phyloP scores from a whole-genome alignment of 2,888 invertebrate genomes.

The Melipona beecheii region DNA sequence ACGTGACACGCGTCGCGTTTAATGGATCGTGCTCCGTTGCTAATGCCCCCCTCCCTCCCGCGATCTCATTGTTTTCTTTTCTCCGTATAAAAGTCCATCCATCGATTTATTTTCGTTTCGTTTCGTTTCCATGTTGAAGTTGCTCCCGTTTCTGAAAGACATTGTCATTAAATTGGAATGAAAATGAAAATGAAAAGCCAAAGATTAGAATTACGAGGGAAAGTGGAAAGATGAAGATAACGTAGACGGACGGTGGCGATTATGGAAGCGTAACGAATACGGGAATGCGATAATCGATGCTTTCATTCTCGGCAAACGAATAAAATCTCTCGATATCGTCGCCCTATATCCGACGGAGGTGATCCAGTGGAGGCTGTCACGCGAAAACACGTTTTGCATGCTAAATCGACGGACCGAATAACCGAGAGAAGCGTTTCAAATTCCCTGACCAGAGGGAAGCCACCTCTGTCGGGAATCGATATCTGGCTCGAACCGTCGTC shows the following conservation, averaged over 20 bases:
- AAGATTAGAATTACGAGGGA: background rate
- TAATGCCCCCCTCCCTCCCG: background rate
- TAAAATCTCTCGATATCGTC: constrained; percentile 57
- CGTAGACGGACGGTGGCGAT: no score
- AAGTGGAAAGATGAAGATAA: background rate
- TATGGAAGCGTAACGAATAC: background rate
- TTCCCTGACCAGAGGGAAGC: constrained; percentile 12
- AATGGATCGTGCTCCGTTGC: constrained; percentile 8
- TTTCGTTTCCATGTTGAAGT: background rate
- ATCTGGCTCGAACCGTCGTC: constrained; percentile 1
- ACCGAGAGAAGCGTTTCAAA: constrained; percentile 50
- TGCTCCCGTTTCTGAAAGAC: background rate
- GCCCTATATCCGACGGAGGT: constrained; percentile 59
- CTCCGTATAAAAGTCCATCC: background rate
- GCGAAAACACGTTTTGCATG: constrained; percentile 55
- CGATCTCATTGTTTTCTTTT: no score
- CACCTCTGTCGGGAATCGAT: constrained; percentile 24
- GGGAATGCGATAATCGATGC: constrained; percentile 11
- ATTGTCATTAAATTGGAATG: no score
- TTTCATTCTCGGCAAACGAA: constrained; percentile 41
- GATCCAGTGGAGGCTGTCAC: constrained; percentile 46
- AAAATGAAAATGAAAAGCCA: no score
- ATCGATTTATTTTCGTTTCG: background rate
- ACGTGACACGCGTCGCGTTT: background rate
- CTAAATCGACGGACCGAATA: constrained; percentile 58